Conservation (phyloP, 2,797 vertebrate species). For the Erethizon dorsatum region DNA sequence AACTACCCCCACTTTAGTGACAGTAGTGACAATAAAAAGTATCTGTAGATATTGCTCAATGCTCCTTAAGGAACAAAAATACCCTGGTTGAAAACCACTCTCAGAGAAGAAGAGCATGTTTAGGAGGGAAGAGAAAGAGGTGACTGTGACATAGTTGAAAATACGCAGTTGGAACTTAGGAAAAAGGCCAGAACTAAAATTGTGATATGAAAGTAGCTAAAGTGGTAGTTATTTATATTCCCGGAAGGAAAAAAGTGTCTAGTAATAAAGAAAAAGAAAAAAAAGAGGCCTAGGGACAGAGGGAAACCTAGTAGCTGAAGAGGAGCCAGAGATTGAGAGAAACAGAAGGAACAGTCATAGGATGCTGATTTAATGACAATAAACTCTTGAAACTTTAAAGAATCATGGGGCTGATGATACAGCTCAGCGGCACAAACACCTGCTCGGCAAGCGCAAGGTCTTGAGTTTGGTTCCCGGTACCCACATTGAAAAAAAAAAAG, state of each 20-base stretch:
- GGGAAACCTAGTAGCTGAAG: neutral
- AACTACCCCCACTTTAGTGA: neutral
- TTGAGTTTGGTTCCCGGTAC: too few species aligned
- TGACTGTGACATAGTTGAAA: conserved; percentile 13
- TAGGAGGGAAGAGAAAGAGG: neutral
- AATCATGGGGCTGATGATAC: neutral
- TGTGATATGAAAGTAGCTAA: neutral
- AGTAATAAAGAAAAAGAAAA: neutral
- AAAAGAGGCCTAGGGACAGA: neutral
- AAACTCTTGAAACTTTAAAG: neutral
- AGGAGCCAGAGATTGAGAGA: neutral
- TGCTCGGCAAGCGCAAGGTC: too few species aligned
- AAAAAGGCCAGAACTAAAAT: neutral
- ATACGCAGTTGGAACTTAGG: neutral
- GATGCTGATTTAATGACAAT: neutral
- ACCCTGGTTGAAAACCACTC: neutral
- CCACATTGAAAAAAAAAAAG: too few species aligned
- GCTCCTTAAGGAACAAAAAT: neutral
- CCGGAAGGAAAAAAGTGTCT: neutral
- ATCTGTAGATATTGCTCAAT: neutral
- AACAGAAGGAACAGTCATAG: neutral
- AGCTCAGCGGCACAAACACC: too few species aligned
- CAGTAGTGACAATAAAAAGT: neutral
- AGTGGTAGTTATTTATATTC: conserved; percentile 23
- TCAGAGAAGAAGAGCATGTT: neutral